Base-by-base conservation (phyloP, 1,140 invertebrate species). In the Neodiprion fabricii region DNA sequence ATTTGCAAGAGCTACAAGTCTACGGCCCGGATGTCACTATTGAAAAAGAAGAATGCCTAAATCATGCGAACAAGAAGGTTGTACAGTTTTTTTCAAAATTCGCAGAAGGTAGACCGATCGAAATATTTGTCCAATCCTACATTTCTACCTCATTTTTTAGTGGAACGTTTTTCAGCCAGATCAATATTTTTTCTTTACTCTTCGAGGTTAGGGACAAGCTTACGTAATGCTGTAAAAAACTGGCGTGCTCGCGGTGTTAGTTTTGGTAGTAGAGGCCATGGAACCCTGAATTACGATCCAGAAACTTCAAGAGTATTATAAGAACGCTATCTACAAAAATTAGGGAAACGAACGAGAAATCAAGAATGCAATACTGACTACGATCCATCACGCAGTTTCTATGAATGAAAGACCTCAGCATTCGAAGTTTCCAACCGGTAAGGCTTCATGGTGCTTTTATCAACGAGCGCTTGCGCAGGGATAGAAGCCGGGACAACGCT, bases 11-110 rank as follows among this genome's bases (percentile, higher is more conserved):
- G 10, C 68, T 79, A n/a, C 70, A 79, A 40, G 66, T 79, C 10
- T 82, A 81, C 72, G 74, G 80, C 67, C 1, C 49, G 48, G 67
- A 76, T 28, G 71, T 77, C 17, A 40, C 74, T 71, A 76, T 83
- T 28, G 61, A 61, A 21, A 80, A 81, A 76, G 77, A 79, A 74
- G 80, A 83, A 69, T 84, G 82, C 28, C 17, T 83, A 7, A 83
- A 83, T 74, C 81, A 82, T 71, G 77, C 82, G 12, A 70, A 71
- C 50, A 84, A 82, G 74, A 76, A 79, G 75, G 17, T 21, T 21
- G 17, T 21, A 21, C 17, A 21, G 17, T 21, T 21, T 21, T 21
- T 21, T 21, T 21, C 17, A 21, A 0, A 0, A 21, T 21, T 21
- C 17, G 17, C 17, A 21, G 17, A 21, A 21, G 0, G 17, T 21